Base-by-base conservation (phyloP, 2,113 vertebrate genomes). In the Gulo gulo region DNA sequence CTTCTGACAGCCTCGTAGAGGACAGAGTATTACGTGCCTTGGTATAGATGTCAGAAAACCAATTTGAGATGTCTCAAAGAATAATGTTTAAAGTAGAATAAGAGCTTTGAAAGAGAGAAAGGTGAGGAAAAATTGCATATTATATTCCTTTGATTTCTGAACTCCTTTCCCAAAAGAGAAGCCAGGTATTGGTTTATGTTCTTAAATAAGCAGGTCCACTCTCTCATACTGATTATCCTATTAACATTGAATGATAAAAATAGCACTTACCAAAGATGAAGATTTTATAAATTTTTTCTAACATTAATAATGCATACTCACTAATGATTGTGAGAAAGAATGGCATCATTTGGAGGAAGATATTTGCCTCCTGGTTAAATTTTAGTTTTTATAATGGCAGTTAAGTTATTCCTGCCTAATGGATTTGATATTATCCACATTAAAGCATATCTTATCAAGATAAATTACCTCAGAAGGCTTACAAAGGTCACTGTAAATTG, bases 261-360 rank as follows among this genome's bases (percentile, higher is more conserved):
- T 65, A 47, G 9, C 24, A 76, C 59, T 85, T 50, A 55, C 13
- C 67, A 36, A 85, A 86, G 24, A 50, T 90, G 39, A 78, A 16
- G 10, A 61, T 57, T 67, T 69, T 86, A 4, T 57, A 73, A 86
- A 69, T 67, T 67, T 71, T 67, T 79, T 39, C 18, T 50, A 81
- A 47, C 11, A 39, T 95, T 80, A n/a, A 50, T 67, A 82, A 86
- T 23, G 65, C 65, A 79, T 59, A 26, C 15, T 93, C 23, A 73
- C n/a, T 87, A 80, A 63, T 83, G 57, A 80, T 78, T 79, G 34
- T 95, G 39, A 9, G 39, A 76, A 94, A 92, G 47, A 96, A 81
- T 67, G 81, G 3, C 73, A 61, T 94, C 42, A 36, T 85, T 88
- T 97, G 14, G 4, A 24, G 85, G 61, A 82, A 80, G 65, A 69